A percentile compares a stretch with the other conserved stretches of the same genome.
These are phyloP conservation scores for Pollenia labialis DNA, from an alignment of 2,888 invertebrate species.

Conservation along the genomic window DNA sequence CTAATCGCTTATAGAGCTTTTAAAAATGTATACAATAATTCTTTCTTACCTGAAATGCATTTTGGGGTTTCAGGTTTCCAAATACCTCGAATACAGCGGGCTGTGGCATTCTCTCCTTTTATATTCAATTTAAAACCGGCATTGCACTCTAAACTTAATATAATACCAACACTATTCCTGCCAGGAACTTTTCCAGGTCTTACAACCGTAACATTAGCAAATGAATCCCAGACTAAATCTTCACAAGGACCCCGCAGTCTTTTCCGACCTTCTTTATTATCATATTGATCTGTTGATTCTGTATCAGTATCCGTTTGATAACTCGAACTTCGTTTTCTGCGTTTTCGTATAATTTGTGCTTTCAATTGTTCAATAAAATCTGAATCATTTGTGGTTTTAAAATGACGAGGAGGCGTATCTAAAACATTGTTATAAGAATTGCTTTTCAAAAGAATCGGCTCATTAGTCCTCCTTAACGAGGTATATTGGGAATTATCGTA, in stretches of 20 bases:
- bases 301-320: constrained; percentile 72
- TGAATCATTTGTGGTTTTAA: constrained; percentile 67
- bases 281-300: constrained; percentile 77
- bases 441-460: constrained; percentile 63
- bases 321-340: constrained; percentile 76
- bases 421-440: constrained; percentile 68
- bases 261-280: constrained; percentile 77
- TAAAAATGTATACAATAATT: not conserved
- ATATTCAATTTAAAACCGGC: constrained; percentile 91
- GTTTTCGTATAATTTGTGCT: constrained; percentile 80
- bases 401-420: constrained; percentile 43
- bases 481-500: constrained; percentile 75
- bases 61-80: constrained; percentile 93
- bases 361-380: constrained; percentile 80
- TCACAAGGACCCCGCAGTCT: constrained; percentile 87
- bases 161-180: constrained; percentile 90
- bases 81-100: constrained; percentile 91
- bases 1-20: too few species aligned
- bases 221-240: constrained; percentile 81
- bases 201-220: constrained; percentile 87
- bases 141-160: constrained; percentile 90
- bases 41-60: constrained; percentile 89
- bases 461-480: constrained; percentile 60
- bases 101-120: constrained; percentile 89
- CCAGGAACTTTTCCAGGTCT: constrained; percentile 89